Conservation (phyloP, 2,113 vertebrate species). For the Rhynchomys soricoides region DNA sequence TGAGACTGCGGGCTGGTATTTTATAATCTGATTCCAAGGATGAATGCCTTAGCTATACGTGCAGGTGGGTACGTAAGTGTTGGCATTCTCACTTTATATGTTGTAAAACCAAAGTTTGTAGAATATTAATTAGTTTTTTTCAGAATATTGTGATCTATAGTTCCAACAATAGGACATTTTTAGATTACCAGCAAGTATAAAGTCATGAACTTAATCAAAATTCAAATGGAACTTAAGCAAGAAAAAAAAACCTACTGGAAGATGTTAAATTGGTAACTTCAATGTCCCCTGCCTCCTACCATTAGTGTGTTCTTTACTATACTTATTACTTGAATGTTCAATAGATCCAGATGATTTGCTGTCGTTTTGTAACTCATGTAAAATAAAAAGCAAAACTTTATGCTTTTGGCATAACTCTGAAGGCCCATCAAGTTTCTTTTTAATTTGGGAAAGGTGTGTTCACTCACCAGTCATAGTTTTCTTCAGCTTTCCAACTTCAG, state of each 20-base stretch:
- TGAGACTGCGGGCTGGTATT: background rate
- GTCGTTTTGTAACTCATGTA: conserved; percentile 9
- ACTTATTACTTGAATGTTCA: background rate
- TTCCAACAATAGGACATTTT: background rate
- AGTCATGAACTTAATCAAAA: conserved; percentile 51
- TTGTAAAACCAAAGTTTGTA: background rate
- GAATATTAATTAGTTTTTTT: conserved; percentile 14
- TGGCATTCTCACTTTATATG: background rate
- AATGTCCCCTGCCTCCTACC: background rate
- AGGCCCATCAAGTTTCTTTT: conserved; percentile 29
- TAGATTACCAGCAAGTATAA: background rate
- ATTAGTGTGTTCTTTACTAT: background rate
- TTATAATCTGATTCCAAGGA: background rate
- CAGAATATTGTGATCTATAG: conserved; percentile 26
- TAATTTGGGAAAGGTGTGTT: conserved; percentile 23
- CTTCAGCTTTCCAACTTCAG: conserved; percentile 30
- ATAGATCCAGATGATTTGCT: background rate
- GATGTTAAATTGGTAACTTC: background rate
- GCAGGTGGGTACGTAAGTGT: conserved; percentile 4
- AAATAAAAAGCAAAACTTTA: conserved; percentile 25
- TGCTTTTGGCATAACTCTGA: conserved; percentile 23
- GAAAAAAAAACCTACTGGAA: background rate
- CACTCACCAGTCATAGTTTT: background rate
- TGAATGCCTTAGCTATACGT: conserved; percentile 3
- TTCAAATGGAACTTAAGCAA: conserved; percentile 2